These are phyloP conservation scores for Canis aureus DNA, from an alignment of 2,113 vertebrate species.

Conservation along the genomic window DNA sequence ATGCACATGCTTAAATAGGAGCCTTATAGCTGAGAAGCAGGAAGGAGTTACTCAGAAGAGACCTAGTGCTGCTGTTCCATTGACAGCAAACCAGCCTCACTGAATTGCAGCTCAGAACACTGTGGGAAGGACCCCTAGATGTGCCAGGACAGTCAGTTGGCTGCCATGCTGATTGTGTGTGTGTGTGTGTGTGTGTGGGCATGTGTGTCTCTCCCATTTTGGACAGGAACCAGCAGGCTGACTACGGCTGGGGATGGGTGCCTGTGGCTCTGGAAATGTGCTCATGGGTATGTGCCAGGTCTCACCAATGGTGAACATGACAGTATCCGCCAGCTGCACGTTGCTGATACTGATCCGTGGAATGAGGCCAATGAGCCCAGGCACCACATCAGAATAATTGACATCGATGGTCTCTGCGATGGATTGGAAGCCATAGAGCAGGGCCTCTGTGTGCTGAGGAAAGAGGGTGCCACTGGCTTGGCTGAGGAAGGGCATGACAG, in stretches of 20 bases:
- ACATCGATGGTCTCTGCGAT: slow-evolving; percentile 99
- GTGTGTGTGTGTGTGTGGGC: too few relatives aligned
- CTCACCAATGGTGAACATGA: slow-evolving; percentile 99
- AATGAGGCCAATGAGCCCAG: slow-evolving; percentile 98
- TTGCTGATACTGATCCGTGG: slow-evolving; percentile 99
- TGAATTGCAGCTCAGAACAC: slow-evolving; percentile 22
- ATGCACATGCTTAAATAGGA: background rate
- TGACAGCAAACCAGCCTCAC: background rate
- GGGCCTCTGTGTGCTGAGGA: slow-evolving; percentile 96
- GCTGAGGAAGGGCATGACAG: slow-evolving; percentile 42
- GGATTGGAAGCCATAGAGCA: slow-evolving; percentile 99
- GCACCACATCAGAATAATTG: slow-evolving; percentile 99
- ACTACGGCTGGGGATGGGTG: background rate
- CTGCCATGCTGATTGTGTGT: background rate
- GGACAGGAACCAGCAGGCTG: slow-evolving; percentile 20
- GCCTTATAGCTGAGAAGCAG: slow-evolving; percentile 22
- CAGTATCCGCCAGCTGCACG: slow-evolving; percentile 97
- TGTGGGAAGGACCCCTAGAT: background rate
- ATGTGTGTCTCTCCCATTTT: background rate
- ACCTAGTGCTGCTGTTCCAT: background rate
- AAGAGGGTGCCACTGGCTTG: background rate
- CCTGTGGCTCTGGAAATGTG: slow-evolving; percentile 25
- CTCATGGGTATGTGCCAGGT: background rate
- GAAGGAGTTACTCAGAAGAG: background rate
- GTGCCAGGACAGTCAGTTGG: background rate